Evolutionary conservation across 2,797 vertebrate genomes (phyloP).

Genomic region (Eleutherodactylus coqui): DNA sequence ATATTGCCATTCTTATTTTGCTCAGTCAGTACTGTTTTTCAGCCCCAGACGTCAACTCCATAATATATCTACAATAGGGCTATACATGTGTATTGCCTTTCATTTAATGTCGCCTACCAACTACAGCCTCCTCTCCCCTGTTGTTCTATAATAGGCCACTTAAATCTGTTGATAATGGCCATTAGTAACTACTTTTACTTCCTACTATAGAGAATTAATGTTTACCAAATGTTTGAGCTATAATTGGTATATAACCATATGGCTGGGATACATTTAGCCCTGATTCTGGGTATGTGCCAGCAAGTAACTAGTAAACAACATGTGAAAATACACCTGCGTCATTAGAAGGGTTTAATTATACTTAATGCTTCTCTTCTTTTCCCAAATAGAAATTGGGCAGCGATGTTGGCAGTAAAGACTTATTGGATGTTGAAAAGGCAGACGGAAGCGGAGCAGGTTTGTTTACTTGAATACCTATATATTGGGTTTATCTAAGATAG

Average conservation of each 20-base stretch:
- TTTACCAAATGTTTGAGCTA: neutral
- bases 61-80: no score
- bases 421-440: slow-evolving; percentile 77
- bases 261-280: neutral
- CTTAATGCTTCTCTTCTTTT: slow-evolving; percentile 61
- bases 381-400: slow-evolving; percentile 77
- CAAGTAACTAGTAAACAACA: neutral
- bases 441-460: slow-evolving; percentile 84
- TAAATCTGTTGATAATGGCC: neutral
- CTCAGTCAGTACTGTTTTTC: neutral
- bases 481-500: neutral
- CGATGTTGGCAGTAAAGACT: slow-evolving; percentile 72
- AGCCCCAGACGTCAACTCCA: neutral
- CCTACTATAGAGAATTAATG: neutral
- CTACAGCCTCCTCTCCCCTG: neutral
- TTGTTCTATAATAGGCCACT: neutral
- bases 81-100: neutral
- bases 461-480: neutral
- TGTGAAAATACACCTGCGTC: neutral
- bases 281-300: slow-evolving; percentile 1
- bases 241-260: slow-evolving; percentile 4
- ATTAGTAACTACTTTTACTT: neutral
- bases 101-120: neutral
- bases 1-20: no score
- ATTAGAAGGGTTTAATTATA: neutral